Percentiles rank a stretch among this genome's conserved stretches.
Evolutionary conservation across 2,113 vertebrate species (phyloP).

Genomic region (Rousettus leschenaultii): DNA sequence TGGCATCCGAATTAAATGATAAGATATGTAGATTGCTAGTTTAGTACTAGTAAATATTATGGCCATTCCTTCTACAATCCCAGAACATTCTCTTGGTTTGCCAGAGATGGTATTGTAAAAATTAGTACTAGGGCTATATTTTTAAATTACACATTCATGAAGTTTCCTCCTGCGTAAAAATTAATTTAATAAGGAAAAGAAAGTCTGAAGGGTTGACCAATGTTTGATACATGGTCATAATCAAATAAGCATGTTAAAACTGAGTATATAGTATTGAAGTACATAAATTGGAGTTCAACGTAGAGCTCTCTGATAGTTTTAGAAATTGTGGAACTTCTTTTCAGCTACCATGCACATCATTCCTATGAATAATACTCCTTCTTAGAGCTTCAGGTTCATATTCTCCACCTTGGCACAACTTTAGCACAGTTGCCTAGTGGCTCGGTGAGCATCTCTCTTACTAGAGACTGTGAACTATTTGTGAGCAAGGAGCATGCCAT

Average conservation of each 20-base stretch:
- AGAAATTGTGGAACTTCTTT: not conserved
- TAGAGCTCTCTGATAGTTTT: not conserved
- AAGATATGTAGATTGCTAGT: not conserved
- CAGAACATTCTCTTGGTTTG: not conserved
- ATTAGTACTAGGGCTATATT: not conserved
- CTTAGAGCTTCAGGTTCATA: not conserved
- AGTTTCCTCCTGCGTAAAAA: not conserved
- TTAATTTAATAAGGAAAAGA: slow-evolving; percentile 16
- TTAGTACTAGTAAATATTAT: not conserved
- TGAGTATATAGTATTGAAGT: not conserved
- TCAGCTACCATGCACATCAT: not conserved
- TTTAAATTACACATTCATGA: slow-evolving; percentile 21
- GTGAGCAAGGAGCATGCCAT: not conserved
- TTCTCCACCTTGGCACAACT: not conserved
- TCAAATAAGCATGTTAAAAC: not conserved
- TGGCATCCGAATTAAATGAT: not conserved
- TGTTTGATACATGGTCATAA: not conserved
- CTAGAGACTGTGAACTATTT: not conserved
- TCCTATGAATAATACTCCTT: not conserved
- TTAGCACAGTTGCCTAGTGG: not conserved
- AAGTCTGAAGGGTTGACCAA: not conserved
- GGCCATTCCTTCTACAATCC: not conserved
- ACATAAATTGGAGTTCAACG: not conserved
- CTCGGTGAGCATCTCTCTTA: not conserved
- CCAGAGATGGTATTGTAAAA: not conserved